Conservation (phyloP, 2,797 vertebrate genomes). For the Eulemur rubriventer region DNA sequence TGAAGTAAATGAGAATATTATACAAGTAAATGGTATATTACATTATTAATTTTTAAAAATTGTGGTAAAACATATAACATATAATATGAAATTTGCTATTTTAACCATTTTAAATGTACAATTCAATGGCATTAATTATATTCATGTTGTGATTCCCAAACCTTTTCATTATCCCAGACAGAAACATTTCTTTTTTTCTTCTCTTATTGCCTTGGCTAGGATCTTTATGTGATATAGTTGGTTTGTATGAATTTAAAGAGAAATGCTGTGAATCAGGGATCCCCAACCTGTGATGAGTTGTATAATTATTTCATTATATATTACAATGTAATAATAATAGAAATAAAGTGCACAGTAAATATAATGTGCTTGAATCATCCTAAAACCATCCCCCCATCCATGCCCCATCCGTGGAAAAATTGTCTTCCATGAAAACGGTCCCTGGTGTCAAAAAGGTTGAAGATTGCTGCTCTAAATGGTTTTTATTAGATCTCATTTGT, state of each 20-base stretch:
- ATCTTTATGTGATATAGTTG: background rate
- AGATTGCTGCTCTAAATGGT: background rate
- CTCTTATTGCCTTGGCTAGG: background rate
- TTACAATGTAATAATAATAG: no score
- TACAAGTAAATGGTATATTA: background rate
- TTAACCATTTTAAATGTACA: background rate
- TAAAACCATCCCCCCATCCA: no score
- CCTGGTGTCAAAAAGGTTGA: no score
- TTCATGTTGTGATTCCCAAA: background rate
- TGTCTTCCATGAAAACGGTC: no score
- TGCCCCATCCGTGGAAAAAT: no score
- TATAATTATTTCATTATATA: no score
- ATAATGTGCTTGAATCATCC: no score
- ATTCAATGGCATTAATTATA: background rate
- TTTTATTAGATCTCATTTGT: background rate
- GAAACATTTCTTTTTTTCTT: background rate
- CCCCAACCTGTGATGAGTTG: no score
- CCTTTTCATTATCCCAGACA: background rate
- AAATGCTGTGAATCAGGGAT: background rate
- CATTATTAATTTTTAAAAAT: background rate
- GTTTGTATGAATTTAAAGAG: background rate
- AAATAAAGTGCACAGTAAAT: no score
- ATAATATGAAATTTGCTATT: background rate
- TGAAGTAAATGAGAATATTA: background rate
- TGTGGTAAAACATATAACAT: background rate